Base-by-base conservation (phyloP, 2,888 invertebrate genomes). In the Lagria hirta region DNA sequence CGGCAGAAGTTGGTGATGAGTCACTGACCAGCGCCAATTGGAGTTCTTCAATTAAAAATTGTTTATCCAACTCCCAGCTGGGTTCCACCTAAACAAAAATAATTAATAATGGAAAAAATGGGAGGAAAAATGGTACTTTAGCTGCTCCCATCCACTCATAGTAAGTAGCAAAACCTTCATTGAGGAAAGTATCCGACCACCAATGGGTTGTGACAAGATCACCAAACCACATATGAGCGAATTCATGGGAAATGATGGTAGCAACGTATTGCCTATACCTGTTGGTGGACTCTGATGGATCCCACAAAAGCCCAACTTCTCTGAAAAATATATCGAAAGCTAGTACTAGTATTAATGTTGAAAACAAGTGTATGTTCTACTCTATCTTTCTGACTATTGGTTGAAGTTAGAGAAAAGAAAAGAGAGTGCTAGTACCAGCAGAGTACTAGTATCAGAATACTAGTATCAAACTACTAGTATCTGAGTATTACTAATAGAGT, bases 181-280 rank as follows among this genome's bases (percentile, higher is more conserved):
- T 87, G 1, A 87, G 70, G 84, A 86, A 87, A 1, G 83, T 73
- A 55, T 79, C 81, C 43, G 80, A 77, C 87, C 87, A 88, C 86
- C 86, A 86, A 18, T 80, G 77, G 40, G 82, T 81, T 0, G 87
- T 86, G 10, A 88, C 82, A 10, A 84, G 72, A 62, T 88, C 84
- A 3, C 88, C 88, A 55, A 88, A 86, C 88, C 88, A 88, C 76
- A 84, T 85, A 65, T 92, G 91, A 1, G 86, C 81, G 34, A 88
- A 68, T 67, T 92, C 91, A 59, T 91, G 91, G 1, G 84, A 77
- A 3, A 87, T 75, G 2, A 83, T 80, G 12, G 81, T 77, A 1
- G 82, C 81, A 1, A 86, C 77, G 30, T 77, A 74, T 56, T 86
- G 82, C 54, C 78, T 78, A 49, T 81, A 78, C 51, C 73, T 75